Conservation (phyloP, 2,797 vertebrate species). For the Orientallactaga sibirica region DNA sequence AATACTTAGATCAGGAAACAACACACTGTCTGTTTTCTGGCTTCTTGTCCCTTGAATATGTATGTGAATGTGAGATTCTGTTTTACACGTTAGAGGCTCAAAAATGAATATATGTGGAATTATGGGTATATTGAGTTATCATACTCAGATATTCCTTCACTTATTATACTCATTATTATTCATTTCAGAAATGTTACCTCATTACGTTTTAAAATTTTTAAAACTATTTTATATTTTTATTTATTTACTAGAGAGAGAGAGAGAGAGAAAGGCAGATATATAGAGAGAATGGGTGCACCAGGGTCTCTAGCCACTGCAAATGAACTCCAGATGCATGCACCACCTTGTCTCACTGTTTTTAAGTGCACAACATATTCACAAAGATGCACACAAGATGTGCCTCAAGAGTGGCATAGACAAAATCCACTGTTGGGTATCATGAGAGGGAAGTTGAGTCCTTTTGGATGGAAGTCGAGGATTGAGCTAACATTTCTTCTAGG, state of each 20-base stretch:
- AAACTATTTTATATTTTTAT: too few species aligned
- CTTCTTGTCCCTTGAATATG: neutral
- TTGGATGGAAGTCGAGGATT: neutral
- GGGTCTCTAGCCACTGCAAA: too few species aligned
- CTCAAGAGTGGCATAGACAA: neutral
- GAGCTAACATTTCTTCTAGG: neutral
- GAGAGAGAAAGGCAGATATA: too few species aligned
- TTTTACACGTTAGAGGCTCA: neutral
- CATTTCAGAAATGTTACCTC: neutral
- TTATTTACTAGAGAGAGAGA: too few species aligned
- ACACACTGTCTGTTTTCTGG: neutral
- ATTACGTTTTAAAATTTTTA: too few species aligned
- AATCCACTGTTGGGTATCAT: neutral
- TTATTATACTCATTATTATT: neutral
- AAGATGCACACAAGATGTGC: neutral
- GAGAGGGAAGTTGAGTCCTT: neutral
- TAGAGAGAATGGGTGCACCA: too few species aligned
- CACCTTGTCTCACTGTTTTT: neutral
- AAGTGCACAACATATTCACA: neutral
- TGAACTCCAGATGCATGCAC: too few species aligned
- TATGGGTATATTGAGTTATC: neutral
- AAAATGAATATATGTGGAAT: neutral
- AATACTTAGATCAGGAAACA: neutral
- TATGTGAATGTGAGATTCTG: neutral
- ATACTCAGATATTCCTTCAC: conserved; percentile 10